A percentile compares a stretch with the other conserved stretches of the same genome.
Conservation (phyloP, 2,797 vertebrate species). For the Odontamblyopus rebecca region DNA sequence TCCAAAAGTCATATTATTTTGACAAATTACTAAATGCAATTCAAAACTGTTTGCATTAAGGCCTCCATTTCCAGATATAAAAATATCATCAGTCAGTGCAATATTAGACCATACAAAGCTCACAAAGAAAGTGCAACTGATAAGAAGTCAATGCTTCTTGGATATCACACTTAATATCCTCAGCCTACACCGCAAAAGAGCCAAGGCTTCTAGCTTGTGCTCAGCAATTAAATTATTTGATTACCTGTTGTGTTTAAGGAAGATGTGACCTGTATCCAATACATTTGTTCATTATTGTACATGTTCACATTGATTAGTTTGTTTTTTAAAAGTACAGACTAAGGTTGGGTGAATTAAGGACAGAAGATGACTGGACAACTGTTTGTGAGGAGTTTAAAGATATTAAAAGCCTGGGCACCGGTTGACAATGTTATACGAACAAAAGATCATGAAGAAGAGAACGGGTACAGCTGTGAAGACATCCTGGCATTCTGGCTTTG, state of each 20-base stretch:
- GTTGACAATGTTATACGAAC: neutral
- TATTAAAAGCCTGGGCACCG: neutral
- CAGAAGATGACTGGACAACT: neutral
- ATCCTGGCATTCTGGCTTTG: slow-evolving; percentile 32
- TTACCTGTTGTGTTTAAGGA: neutral
- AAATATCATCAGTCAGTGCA: slow-evolving; percentile 15
- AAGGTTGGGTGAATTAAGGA: neutral
- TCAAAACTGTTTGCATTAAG: slow-evolving; percentile 33
- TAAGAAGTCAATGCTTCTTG: slow-evolving; percentile 4
- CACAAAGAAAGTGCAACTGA: slow-evolving; percentile 6
- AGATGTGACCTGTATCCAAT: neutral
- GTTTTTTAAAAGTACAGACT: neutral
- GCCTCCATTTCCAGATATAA: slow-evolving; percentile 15
- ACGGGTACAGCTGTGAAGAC: slow-evolving; percentile 17
- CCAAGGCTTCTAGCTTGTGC: slow-evolving; percentile 15
- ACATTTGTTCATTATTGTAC: neutral
- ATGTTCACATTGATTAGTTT: neutral
- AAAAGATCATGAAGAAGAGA: slow-evolving; percentile 1
- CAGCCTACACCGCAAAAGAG: slow-evolving; percentile 31
- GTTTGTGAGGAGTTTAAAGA: neutral
- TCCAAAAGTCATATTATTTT: neutral
- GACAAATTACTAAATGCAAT: neutral
- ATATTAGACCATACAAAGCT: slow-evolving; percentile 23
- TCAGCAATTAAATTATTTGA: neutral
- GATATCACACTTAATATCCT: slow-evolving; percentile 15